Conservation (phyloP, 1,140 invertebrate genomes). For the Choristoneura fumiferana region DNA sequence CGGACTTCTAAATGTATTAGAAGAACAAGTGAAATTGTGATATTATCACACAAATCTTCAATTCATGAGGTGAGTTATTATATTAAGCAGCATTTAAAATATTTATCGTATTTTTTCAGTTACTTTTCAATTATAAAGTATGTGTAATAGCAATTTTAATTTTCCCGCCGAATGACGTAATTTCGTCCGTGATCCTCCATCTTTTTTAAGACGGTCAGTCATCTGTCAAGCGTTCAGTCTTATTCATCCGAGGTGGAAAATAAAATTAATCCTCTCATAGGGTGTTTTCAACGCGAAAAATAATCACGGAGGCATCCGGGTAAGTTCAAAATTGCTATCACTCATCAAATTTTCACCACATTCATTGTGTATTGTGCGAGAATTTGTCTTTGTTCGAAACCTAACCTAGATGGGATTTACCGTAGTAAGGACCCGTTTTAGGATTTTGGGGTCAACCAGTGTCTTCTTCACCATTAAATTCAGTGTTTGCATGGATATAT, state of each 20-base stretch:
- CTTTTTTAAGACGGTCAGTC: constrained; percentile 58
- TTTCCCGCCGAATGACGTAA: constrained; percentile 74
- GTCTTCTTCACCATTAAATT: constrained; percentile 48
- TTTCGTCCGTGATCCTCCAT: constrained; percentile 44
- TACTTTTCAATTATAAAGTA: constrained; percentile 24
- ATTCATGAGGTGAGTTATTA: constrained; percentile 66
- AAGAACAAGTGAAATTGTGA: constrained; percentile 40
- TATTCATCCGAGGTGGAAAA: constrained; percentile 45
- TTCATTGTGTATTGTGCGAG: constrained; percentile 30
- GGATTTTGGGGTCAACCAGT: constrained; percentile 63
- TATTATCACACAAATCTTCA: constrained; percentile 34
- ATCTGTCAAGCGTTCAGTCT: constrained; percentile 50
- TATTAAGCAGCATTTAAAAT: constrained; percentile 15
- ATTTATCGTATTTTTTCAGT: constrained; percentile 10
- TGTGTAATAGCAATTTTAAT: constrained; percentile 48
- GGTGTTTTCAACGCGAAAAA: constrained; percentile 47
- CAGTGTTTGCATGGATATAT: constrained; percentile 33
- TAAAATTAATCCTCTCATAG: constrained; percentile 49
- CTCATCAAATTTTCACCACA: constrained; percentile 21
- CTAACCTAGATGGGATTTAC: constrained; percentile 42
- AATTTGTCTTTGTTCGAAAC: constrained; percentile 30
- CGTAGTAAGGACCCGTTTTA: constrained; percentile 32
- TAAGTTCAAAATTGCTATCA: constrained; percentile 44
- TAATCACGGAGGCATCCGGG: constrained; percentile 68
- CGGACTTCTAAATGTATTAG: constrained; percentile 56